Percentiles rank a stretch among this genome's conserved stretches.
Conservation (phyloP, 2,888 invertebrate genomes). For the Agrotis puta region DNA sequence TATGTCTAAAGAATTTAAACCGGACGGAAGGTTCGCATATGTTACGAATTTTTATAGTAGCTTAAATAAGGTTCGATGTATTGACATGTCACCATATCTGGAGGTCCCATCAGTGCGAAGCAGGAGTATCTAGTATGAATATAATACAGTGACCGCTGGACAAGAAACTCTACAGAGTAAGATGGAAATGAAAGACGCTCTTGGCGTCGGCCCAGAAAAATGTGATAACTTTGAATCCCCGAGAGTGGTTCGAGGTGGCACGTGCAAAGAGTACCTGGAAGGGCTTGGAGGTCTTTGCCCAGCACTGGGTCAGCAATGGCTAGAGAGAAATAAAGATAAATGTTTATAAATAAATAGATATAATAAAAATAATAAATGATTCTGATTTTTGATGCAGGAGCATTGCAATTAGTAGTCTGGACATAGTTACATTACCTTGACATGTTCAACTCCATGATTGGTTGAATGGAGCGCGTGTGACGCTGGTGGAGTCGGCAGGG, state of each 20-base stretch:
- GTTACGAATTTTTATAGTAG: background rate
- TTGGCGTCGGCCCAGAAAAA: background rate
- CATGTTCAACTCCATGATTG: constrained; percentile 87
- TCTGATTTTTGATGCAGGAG: too few species aligned
- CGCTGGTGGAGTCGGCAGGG: constrained; percentile 85
- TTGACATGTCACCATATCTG: background rate
- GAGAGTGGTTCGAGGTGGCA: background rate
- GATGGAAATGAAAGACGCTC: background rate
- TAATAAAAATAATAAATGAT: background rate
- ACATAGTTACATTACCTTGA: constrained; percentile 84
- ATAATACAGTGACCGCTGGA: constrained; percentile 20
- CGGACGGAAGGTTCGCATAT: too few species aligned
- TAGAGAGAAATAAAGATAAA: constrained; percentile 16
- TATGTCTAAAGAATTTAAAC: background rate
- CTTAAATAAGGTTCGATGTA: background rate
- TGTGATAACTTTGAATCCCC: background rate
- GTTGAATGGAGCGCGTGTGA: constrained; percentile 89
- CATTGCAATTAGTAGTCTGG: too few species aligned
- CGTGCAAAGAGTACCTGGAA: constrained; percentile 32
- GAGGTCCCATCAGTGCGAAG: too few species aligned
- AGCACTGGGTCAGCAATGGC: constrained; percentile 35
- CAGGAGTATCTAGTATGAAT: constrained; percentile 1
- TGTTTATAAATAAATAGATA: background rate
- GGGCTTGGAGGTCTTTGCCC: constrained; percentile 28
- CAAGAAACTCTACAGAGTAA: constrained; percentile 25